Evolutionary conservation across 2,888 invertebrate species (phyloP).

Genomic region (Aspidiotus rigidus): DNA sequence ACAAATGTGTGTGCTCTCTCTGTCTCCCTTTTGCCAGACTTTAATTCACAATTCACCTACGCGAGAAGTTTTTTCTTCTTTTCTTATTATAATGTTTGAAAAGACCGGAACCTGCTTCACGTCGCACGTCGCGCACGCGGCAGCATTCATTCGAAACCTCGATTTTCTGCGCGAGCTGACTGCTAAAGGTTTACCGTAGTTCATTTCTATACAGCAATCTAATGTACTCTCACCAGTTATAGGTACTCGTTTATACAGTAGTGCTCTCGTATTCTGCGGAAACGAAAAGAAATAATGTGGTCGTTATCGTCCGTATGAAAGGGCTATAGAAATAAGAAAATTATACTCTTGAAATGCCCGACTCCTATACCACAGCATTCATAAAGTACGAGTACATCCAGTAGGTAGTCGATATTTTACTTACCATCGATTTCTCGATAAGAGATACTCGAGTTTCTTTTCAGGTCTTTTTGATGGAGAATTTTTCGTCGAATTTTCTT

Average conservation of each 20-base stretch:
- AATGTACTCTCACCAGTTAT: no score
- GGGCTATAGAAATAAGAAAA: conserved; percentile 33
- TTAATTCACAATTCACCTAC: conserved; percentile 29
- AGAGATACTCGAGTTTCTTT: no score
- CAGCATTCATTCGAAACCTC: conserved; percentile 29
- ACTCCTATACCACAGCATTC: conserved; percentile 3
- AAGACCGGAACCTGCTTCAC: conserved; percentile 24
- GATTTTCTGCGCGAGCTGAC: conserved; percentile 32
- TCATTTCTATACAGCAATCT: no score
- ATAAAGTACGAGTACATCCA: no score
- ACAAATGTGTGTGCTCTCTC: conserved; percentile 1
- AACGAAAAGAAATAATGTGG: conserved; percentile 26
- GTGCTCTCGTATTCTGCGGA: neutral
- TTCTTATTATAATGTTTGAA: conserved; percentile 30
- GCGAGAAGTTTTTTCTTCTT: conserved; percentile 16
- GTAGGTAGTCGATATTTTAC: no score
- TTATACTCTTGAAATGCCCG: conserved; percentile 31
- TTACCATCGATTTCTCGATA: no score
- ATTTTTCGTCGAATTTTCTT: no score
- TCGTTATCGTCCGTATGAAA: conserved; percentile 33
- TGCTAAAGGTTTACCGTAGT: conserved; percentile 27
- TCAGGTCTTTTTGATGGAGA: no score
- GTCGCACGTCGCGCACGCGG: neutral
- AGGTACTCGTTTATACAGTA: no score
- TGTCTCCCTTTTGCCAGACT: conserved; percentile 3